phyloP scores from a whole-genome alignment of 2,797 vertebrate species.

The Fistularia tabacaria region DNA sequence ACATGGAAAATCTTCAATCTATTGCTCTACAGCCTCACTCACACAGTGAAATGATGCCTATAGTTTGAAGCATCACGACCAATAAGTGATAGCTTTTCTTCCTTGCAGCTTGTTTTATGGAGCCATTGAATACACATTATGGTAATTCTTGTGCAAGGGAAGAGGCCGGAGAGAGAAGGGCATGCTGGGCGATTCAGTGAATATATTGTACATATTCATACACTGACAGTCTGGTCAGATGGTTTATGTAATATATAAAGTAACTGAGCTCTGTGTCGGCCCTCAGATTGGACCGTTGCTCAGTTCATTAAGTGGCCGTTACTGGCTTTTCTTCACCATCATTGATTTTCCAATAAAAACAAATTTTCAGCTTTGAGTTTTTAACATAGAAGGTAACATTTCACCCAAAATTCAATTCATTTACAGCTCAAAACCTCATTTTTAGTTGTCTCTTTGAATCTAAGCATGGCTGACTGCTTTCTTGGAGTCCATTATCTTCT shows the following conservation, averaged over 20 bases:
- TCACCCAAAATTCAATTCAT: too few relatives aligned
- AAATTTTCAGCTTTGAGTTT: constrained; percentile 6
- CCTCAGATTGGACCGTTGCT: constrained; percentile 4
- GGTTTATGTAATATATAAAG: constrained; percentile 7
- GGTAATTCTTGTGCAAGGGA: background rate
- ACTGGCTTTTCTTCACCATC: constrained; percentile 16
- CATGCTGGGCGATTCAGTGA: constrained; percentile 8
- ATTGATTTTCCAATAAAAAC: constrained; percentile 7
- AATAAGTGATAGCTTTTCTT: constrained; percentile 14
- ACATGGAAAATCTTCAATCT: constrained; percentile 14
- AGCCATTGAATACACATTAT: constrained; percentile 23
- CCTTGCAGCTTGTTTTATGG: constrained; percentile 29
- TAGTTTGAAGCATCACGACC: constrained; percentile 19
- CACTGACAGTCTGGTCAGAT: background rate
- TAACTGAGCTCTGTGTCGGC: background rate
- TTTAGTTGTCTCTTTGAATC: too few relatives aligned
- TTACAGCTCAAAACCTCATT: too few relatives aligned
- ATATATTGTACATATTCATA: background rate
- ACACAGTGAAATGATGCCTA: constrained; percentile 21
- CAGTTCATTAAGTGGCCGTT: constrained; percentile 16
- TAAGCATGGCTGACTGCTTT: too few relatives aligned
- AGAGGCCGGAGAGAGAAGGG: background rate
- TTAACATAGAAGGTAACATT: too few relatives aligned
- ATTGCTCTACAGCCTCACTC: constrained; percentile 18
- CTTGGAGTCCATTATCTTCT: too few relatives aligned